Base-by-base conservation (phyloP, 2,797 vertebrate species). In the Gambusia yucatana region DNA sequence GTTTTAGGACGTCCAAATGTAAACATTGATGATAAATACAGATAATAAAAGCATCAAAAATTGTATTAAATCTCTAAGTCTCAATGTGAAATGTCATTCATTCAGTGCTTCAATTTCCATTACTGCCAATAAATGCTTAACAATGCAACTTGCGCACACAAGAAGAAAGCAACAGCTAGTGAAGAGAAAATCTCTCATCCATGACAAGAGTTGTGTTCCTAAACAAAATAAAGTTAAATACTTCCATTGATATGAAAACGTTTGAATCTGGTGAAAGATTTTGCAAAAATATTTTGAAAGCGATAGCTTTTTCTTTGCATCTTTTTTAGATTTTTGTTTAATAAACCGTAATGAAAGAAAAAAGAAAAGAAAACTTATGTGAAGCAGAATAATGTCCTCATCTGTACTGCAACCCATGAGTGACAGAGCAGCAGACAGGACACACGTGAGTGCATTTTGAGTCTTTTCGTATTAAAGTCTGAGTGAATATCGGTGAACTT, bases 401-500 rank as follows among this genome's bases (percentile, higher is more conserved):
- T 65, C 4, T 80, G 30, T 77, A 22, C 48, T 43, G 67, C 33
- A 72, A 76, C 76, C 36, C 63, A 6, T 85, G 81, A 88, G 75
- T 88, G 90, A 84, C 84, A 82, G 83, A 44, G 4, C 17, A 59
- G 46, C 72, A 86, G 85, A 87, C 75, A 36, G 79, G 75, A 50
- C 77, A 25, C 79, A 78, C 48, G 55, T 72, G 80, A 76, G 81
- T 57, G 81, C 79, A 76, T 82, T 50, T 86, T 73, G 77, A 86
- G 77, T 76, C 82, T 73, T 79, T 75, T 69, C 70, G 74, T 52
- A 80, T 87, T 89, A 88, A 89, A 88, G 84, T 91, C 89, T 94
- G 90, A 93, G 93, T 93, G 93, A 89, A 89, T 91, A 92, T 92
- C 81, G 77, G 4, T 93, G 91, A 93, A 88, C 81, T 86, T 89